These are phyloP conservation scores for Halcyon badia DNA, from an alignment of 2,797 vertebrate genomes.

Conservation along the genomic window DNA sequence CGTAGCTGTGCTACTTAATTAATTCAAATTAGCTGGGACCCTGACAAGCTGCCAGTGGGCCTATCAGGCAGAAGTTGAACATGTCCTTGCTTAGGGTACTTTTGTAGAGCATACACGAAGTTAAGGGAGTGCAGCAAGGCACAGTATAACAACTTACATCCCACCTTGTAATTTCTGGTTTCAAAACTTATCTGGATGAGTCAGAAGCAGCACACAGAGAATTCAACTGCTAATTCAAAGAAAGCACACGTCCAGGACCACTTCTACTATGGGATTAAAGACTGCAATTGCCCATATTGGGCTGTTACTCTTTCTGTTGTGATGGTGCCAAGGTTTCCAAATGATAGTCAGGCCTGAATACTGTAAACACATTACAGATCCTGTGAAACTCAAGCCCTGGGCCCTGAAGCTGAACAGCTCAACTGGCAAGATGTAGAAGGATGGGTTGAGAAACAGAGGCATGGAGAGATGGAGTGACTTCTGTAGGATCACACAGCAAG, in stretches of 20 bases:
- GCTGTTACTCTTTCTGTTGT: not conserved
- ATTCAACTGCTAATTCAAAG: not conserved
- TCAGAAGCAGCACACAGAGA: not conserved
- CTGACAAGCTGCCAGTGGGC: not conserved
- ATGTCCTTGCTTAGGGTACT: not conserved
- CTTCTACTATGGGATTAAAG: not conserved
- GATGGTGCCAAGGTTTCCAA: not conserved
- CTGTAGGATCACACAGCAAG: not conserved
- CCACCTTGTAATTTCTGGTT: not conserved
- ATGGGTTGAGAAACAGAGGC: not conserved
- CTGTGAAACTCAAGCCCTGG: not conserved
- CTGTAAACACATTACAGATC: not conserved
- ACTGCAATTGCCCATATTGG: fast-evolving
- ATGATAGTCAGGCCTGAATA: not conserved
- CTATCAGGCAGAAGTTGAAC: not conserved
- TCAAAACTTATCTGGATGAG: not conserved
- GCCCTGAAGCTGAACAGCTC: not conserved
- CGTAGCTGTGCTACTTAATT: not conserved
- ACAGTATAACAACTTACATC: not conserved
- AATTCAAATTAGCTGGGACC: not conserved
- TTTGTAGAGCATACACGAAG: not conserved
- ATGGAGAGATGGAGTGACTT: not conserved
- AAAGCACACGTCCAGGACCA: not conserved
- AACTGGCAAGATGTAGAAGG: not conserved
- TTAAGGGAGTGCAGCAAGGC: not conserved